phyloP scores from a whole-genome alignment of 2,797 vertebrate genomes.

The Phoxinus dragarum region DNA sequence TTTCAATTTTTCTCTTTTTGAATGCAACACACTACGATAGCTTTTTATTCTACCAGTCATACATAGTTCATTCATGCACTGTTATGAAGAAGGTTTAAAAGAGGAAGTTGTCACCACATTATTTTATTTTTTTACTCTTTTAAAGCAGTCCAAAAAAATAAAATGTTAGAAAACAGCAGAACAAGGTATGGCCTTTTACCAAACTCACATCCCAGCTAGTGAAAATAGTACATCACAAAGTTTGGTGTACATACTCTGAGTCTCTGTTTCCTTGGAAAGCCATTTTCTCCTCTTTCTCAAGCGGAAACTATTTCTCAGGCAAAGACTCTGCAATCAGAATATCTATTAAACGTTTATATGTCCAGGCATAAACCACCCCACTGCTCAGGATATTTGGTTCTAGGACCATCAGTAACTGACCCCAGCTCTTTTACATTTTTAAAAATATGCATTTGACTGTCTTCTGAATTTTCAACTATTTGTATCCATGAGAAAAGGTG shows the following conservation, averaged over 20 bases:
- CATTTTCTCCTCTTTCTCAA: slow-evolving; percentile 50
- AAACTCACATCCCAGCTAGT: slow-evolving; percentile 11
- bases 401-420: slow-evolving; percentile 27
- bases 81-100: not conserved
- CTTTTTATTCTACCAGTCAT: not conserved
- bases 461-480: not conserved
- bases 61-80: not conserved
- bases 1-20: not conserved
- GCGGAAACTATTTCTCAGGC: slow-evolving; percentile 50
- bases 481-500: slow-evolving; percentile 1
- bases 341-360: slow-evolving; percentile 55
- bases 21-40: not conserved
- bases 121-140: too few species aligned
- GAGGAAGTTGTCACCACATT: not conserved
- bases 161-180: not conserved
- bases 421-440: slow-evolving; percentile 27
- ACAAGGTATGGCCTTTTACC: not conserved
- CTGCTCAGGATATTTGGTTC: slow-evolving; percentile 22
- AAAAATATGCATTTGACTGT: not conserved
- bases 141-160: not conserved
- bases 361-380: slow-evolving; percentile 43
- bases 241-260: slow-evolving; percentile 40
- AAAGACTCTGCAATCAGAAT: slow-evolving; percentile 53
- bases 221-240: slow-evolving; percentile 38
- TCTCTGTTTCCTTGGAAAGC: slow-evolving; percentile 53